Evolutionary conservation across 2,888 invertebrate genomes (phyloP).

Genomic region (Eupithecia exiguata): DNA sequence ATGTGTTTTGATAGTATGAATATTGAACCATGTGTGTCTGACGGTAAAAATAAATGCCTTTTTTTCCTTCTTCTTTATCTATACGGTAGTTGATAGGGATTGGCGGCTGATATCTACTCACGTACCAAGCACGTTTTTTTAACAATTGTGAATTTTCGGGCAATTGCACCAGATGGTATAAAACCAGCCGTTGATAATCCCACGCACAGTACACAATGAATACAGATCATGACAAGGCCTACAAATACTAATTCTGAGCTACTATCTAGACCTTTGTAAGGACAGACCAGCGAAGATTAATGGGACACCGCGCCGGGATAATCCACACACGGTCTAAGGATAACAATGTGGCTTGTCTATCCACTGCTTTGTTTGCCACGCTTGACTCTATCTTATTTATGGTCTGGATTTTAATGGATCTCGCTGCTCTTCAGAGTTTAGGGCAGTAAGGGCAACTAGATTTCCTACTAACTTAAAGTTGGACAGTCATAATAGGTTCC

Average conservation of each 20-base stretch:
- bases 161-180: not conserved
- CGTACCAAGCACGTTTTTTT: not conserved
- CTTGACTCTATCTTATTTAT: conserved; percentile 9
- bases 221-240: not conserved
- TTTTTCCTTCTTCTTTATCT: no score
- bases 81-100: no score
- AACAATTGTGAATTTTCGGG: not conserved
- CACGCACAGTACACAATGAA: not conserved
- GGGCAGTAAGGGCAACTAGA: not conserved
- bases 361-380: not conserved
- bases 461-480: not conserved
- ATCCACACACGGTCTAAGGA: conserved; percentile 10
- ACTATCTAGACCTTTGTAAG: conserved; percentile 5
- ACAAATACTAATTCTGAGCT: conserved; percentile 4
- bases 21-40: no score
- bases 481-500: not conserved
- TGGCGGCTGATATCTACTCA: no score
- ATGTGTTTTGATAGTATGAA: no score
- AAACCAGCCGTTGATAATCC: not conserved
- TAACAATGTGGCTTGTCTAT: conserved; percentile 9
- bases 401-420: conserved; percentile 6
- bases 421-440: not conserved
- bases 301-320: not conserved
- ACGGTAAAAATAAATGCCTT: no score
- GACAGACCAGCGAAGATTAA: conserved; percentile 3